Evolutionary conservation across 2,113 vertebrate species (phyloP), one percentile per base, ranked within the genome.

Genomic region (Antechinus stuartii): DNA sequence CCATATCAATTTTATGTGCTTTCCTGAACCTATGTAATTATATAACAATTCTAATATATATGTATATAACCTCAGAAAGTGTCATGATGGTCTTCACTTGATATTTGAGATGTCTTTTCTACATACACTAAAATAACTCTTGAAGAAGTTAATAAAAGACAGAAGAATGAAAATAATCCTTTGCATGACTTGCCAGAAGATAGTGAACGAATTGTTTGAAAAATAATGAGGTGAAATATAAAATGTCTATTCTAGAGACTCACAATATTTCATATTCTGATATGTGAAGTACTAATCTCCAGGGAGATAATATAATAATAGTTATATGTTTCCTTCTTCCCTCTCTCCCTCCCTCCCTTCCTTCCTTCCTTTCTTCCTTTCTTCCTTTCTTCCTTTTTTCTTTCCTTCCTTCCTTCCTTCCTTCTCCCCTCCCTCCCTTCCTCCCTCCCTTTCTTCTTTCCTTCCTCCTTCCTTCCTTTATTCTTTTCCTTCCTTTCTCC

Each of bases 341-440:
- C 6, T 76, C 4, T 1, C 35, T n/a, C 47, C 16, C 53, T 54
- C 6, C 24, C 1, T 24, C 12, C 1, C 16, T 76, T 19, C 5
- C 42, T n/a, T 35, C 12, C 35, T n/a, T 42, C 35, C n/a, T 8
- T 42, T 14, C 35, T 22, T n/a, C 35, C 16, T 19, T 6, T 5
- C 2, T 0, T 76, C 35, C 6, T 0, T 76, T 14, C 1, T 7
- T n/a, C 55, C 1, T 8, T 57, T 8, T 2, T 1, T 57, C 35
- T 0, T 8, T 61, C 26, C 27, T 11, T 61, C 22, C 3, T 0
- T 57, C 49, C 56, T 22, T 57, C 26, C 56, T 10, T 57, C 23
- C 56, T 57, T 49, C 6, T 5, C 4, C 6, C 49, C 26, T 26
- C 25, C 23, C 8, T 57, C 25, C 55, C 19, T 10, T 54, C 19